These are phyloP conservation scores for Nipponia nippon DNA, from an alignment of 2,113 vertebrate species.

Conservation along the genomic window DNA sequence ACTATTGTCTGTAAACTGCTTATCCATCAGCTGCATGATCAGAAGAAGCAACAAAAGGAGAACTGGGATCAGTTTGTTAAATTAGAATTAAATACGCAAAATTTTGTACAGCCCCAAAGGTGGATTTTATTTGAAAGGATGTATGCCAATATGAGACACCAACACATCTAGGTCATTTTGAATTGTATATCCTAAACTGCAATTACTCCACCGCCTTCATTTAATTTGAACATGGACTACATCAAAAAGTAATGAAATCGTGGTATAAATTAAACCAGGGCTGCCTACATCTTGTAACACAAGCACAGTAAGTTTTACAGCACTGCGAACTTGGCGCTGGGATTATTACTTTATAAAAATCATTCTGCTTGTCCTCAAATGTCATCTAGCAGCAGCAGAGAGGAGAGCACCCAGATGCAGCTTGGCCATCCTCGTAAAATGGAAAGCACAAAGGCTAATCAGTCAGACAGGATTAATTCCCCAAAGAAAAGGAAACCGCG, in stretches of 20 bases:
- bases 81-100: neutral
- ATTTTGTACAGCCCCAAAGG: neutral
- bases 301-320: neutral
- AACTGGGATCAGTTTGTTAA: neutral
- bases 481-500: neutral
- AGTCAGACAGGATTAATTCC: neutral
- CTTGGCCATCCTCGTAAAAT: neutral
- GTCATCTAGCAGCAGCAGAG: neutral
- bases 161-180: neutral
- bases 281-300: neutral
- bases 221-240: neutral
- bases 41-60: neutral
- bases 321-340: neutral
- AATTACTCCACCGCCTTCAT: neutral
- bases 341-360: neutral
- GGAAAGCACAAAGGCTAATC: neutral
- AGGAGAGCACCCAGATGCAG: neutral
- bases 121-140: neutral
- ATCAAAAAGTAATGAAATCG: neutral
- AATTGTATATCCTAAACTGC: neutral
- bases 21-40: neutral
- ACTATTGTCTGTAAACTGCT: neutral
- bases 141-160: neutral
- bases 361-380: neutral
- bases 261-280: neutral